phyloP scores from a whole-genome alignment of 1,140 invertebrate genomes.

The Pristionchus pacificus region DNA sequence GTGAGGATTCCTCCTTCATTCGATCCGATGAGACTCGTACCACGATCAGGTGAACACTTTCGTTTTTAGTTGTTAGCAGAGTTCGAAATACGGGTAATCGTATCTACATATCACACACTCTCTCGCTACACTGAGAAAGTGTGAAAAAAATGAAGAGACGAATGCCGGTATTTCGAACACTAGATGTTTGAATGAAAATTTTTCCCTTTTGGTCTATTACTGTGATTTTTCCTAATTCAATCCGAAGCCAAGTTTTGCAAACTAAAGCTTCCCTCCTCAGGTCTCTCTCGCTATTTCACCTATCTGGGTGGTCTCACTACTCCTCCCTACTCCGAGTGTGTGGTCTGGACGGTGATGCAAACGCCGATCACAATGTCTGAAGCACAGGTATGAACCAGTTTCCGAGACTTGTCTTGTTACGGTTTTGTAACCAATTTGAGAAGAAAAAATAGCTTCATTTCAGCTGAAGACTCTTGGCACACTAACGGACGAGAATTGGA shows the following conservation, averaged over 20 bases:
- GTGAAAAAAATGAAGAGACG: too few relatives aligned
- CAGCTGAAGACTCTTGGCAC: conserved; percentile 27
- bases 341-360: conserved; percentile 40
- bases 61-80: too few relatives aligned
- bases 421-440: too few relatives aligned
- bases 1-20: background rate
- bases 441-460: background rate
- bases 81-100: too few relatives aligned
- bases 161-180: too few relatives aligned
- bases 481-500: conserved; percentile 32
- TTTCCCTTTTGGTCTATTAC: too few relatives aligned
- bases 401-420: too few relatives aligned
- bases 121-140: too few relatives aligned
- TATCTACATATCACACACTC: too few relatives aligned
- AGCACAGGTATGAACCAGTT: conserved; percentile 1
- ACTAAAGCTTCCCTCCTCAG: background rate
- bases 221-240: too few relatives aligned
- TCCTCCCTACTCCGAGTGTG: conserved; percentile 48
- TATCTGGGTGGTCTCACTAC: conserved; percentile 52
- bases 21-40: background rate
- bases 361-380: conserved; percentile 26
- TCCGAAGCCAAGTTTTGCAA: too few relatives aligned
- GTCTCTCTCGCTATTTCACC: conserved; percentile 40
- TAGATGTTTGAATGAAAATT: too few relatives aligned
- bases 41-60: background rate